phyloP scores from a whole-genome alignment of 2,888 invertebrate genomes.

The Antheraea yamamai region DNA sequence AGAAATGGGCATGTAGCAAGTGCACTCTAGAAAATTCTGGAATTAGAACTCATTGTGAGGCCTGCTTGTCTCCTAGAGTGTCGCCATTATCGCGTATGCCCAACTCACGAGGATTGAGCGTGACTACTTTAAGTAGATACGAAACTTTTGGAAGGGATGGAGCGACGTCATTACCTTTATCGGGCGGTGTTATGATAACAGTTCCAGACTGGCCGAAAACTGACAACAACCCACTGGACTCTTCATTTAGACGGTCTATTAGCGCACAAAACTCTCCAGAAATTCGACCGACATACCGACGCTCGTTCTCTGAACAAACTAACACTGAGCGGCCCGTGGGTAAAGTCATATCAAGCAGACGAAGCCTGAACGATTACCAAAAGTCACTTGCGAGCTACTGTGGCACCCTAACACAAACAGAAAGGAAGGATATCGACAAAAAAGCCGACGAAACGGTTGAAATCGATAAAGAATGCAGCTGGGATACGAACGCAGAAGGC shows the following conservation, averaged over 20 bases:
- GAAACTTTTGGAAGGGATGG: slow-evolving; percentile 67
- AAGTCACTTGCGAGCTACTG: slow-evolving; percentile 67
- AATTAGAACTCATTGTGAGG: slow-evolving; percentile 86
- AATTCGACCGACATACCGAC: slow-evolving; percentile 71
- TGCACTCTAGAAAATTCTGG: slow-evolving; percentile 89
- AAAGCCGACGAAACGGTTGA: slow-evolving; percentile 71
- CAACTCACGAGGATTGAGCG: slow-evolving; percentile 70
- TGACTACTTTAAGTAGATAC: slow-evolving; percentile 73
- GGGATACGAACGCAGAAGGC: slow-evolving; percentile 80
- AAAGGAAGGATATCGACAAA: slow-evolving; percentile 44
- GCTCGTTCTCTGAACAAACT: slow-evolving; percentile 76
- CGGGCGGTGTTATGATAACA: slow-evolving; percentile 84
- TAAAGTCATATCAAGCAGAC: slow-evolving; percentile 73
- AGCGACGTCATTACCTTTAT: slow-evolving; percentile 69
- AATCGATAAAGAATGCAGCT: slow-evolving; percentile 82
- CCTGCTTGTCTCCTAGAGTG: slow-evolving; percentile 87
- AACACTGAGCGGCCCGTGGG: slow-evolving; percentile 67
- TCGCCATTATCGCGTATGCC: slow-evolving; percentile 64
- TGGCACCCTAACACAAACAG: slow-evolving; percentile 53
- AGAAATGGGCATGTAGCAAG: slow-evolving; percentile 87
- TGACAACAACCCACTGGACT: slow-evolving; percentile 54
- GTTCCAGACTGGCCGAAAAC: slow-evolving; percentile 84
- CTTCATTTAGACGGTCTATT: slow-evolving; percentile 64
- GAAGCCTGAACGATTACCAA: slow-evolving; percentile 76
- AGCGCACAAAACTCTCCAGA: slow-evolving; percentile 76